These are phyloP conservation scores for Apocrypta bakeri DNA, from an alignment of 1,140 invertebrate species.

Conservation along the genomic window DNA sequence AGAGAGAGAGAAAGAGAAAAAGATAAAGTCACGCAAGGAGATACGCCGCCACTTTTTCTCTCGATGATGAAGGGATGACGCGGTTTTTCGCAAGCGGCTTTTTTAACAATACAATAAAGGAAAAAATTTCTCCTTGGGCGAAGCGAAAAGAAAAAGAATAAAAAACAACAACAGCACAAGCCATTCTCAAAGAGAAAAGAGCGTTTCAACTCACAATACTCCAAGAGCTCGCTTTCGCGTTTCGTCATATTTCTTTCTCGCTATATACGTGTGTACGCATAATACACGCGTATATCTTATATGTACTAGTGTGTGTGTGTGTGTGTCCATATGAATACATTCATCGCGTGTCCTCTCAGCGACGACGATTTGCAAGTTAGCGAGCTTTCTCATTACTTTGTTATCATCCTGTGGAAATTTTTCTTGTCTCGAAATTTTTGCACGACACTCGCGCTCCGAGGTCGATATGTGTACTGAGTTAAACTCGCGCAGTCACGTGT, in stretches of 20 bases:
- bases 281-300: neutral
- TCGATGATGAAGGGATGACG: neutral
- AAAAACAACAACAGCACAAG: neutral
- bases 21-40: neutral
- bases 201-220: no score
- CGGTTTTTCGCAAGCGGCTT: neutral
- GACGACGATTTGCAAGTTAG: no score
- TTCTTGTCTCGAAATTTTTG: no score
- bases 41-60: conserved; percentile 1
- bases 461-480: no score
- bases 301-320: no score
- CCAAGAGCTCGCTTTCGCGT: neutral
- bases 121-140: neutral
- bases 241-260: neutral
- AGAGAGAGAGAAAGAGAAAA: neutral
- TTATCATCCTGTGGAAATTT: no score
- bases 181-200: no score
- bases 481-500: neutral
- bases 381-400: no score
- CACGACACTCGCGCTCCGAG: neutral
- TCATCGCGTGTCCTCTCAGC: no score
- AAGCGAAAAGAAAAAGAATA: neutral
- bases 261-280: neutral
- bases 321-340: no score
- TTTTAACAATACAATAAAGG: neutral